Conservation (phyloP, 2,888 invertebrate genomes). For the Drosophila austrosaltans region DNA sequence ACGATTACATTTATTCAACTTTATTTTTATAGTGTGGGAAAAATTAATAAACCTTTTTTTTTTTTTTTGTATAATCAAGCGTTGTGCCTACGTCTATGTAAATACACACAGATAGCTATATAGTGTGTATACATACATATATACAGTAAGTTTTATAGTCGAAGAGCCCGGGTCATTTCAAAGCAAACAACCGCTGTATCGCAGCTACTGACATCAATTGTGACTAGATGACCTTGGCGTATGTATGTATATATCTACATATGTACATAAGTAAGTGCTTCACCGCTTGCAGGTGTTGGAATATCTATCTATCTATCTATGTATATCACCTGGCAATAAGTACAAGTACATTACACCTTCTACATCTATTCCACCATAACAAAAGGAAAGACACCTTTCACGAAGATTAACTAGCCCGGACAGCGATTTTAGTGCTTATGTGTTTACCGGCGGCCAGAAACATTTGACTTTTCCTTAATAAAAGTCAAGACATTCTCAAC, state of each 20-base stretch:
- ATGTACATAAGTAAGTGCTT: conserved; percentile 7
- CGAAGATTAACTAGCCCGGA: not conserved
- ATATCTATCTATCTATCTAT: not conserved
- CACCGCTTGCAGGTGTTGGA: not conserved
- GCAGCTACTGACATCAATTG: conserved; percentile 57
- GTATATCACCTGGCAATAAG: not conserved
- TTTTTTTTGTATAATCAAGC: not conserved
- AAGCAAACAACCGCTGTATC: conserved; percentile 49
- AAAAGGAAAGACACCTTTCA: not conserved
- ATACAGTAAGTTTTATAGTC: conserved; percentile 30
- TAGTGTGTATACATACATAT: not conserved
- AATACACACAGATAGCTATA: not conserved
- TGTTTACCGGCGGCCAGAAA: not conserved
- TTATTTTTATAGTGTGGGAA: not conserved
- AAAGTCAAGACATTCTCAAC: no score
- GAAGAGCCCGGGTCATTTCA: conserved; percentile 63
- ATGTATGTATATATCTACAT: conserved; percentile 24
- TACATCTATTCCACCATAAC: not conserved
- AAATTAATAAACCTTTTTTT: conserved; percentile 3
- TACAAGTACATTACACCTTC: not conserved
- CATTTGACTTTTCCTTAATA: conserved; percentile 1
- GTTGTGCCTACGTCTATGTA: conserved; percentile 1
- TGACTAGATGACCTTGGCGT: conserved; percentile 59
- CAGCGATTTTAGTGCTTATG: not conserved
- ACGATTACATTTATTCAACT: not conserved